Conservation (phyloP, 2,113 vertebrate genomes). For the Colaptes auratus region DNA sequence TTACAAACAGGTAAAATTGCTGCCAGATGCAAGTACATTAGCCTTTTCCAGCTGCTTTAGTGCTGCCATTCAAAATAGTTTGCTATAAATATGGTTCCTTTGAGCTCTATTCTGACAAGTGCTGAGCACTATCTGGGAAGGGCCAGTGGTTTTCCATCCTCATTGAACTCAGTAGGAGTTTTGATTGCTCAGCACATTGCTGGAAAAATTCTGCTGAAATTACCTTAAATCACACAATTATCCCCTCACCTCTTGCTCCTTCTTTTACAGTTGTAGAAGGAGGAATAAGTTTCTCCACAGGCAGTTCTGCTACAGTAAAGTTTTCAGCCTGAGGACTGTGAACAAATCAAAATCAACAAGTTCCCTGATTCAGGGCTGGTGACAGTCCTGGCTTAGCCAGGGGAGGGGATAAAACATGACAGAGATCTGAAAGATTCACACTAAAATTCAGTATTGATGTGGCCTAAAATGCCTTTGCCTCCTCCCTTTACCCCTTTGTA, state of each 20-base stretch:
- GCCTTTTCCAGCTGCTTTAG: conserved; percentile 62
- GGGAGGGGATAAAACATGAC: accelerated
- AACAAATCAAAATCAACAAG: background rate
- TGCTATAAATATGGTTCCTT: conserved; percentile 59
- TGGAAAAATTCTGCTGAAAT: conserved; percentile 43
- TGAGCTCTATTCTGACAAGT: conserved; percentile 45
- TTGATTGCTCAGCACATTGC: conserved; percentile 42
- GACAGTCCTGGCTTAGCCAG: background rate
- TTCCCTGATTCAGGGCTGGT: background rate
- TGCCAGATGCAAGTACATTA: conserved; percentile 52
- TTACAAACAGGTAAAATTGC: conserved; percentile 60
- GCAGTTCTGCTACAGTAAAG: background rate
- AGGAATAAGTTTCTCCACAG: background rate
- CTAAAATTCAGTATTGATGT: background rate
- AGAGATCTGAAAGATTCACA: background rate
- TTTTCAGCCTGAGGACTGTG: background rate
- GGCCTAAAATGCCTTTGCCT: background rate
- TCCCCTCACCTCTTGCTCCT: background rate
- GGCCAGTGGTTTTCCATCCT: conserved; percentile 24
- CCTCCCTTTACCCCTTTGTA: background rate
- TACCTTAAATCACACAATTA: conserved; percentile 61
- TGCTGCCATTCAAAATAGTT: conserved; percentile 62
- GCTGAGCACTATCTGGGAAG: conserved; percentile 20
- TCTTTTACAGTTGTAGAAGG: background rate
- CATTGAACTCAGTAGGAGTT: conserved; percentile 44